Evolutionary conservation across 1,140 invertebrate species (phyloP), one percentile per base, ranked within the genome.

Genomic region (Apis laboriosa): DNA sequence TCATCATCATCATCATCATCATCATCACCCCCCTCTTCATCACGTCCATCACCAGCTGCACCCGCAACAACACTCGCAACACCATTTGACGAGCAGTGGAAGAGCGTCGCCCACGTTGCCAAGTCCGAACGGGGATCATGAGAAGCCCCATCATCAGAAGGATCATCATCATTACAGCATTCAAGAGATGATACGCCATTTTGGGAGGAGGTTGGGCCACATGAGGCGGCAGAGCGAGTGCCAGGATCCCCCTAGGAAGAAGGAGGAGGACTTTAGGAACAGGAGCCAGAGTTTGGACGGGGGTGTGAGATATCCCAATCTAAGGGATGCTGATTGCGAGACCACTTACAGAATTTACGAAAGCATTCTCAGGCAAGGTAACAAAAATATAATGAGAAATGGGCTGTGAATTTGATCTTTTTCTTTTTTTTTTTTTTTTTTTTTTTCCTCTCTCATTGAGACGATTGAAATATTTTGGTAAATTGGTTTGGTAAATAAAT

Each of bases 281-380:
- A 95, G 97, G 51, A 97, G 97, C 34, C 97, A 97, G 90, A 97
- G 97, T 53, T 92, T 97, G 80, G 97, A 97, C 91, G 96, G 96
- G 12, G 95, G 95, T 77, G 93, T 95, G 12, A 92, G 95, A 68
- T 94, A 94, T 56, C 60, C 49, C 89, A 80, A 17, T 93, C 92
- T 88, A 92, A 94, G 68, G 91, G 92, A 96, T 12, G 94, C 95
- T 77, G 97, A 97, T 90, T 97, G 97, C 90, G 97, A 96, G 61
- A 95, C 96, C 15, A 97, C 97, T 15, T 98, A 98, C 91, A 95
- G 96, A 90, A 97, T 98, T 87, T 98, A 96, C 90, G 97, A 98
- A 85, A 95, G 95, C 71, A 98, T 98, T 84, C 93, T 98, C 2
- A 95, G 95, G 94, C 96, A 97, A 97, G 97, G 97, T 97, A 96